phyloP scores from a whole-genome alignment of 1,140 invertebrate species.

The Akabosia matsudoensis region DNA sequence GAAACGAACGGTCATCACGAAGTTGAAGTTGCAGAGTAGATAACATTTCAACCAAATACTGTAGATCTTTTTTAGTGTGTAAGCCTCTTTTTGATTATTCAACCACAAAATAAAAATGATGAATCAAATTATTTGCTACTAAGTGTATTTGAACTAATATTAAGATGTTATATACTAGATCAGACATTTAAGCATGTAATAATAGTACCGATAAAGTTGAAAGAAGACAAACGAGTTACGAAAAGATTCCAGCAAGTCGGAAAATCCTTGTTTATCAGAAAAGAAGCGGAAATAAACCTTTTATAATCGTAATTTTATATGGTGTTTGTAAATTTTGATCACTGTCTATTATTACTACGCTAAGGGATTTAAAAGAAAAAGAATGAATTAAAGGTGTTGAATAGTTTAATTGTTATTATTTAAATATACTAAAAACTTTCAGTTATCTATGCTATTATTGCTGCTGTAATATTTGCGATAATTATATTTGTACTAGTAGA shows the following conservation, averaged over 20 bases:
- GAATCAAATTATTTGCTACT: slow-evolving; percentile 15
- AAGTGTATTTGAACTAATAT: background rate
- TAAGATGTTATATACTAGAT: background rate
- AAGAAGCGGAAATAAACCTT: background rate
- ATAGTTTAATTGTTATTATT: background rate
- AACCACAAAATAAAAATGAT: slow-evolving; percentile 19
- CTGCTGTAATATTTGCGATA: slow-evolving; percentile 5
- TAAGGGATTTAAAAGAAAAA: background rate
- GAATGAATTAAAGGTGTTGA: background rate
- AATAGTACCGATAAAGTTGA: background rate
- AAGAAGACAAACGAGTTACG: background rate
- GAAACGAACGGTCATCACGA: slow-evolving; percentile 21
- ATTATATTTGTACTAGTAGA: background rate
- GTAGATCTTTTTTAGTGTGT: slow-evolving; percentile 8
- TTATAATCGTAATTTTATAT: background rate
- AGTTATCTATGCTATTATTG: background rate
- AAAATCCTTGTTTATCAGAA: background rate
- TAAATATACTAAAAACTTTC: background rate
- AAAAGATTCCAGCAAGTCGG: slow-evolving; percentile 18
- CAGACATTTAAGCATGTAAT: background rate
- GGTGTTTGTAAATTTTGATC: slow-evolving; percentile 1
- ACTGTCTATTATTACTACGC: background rate
- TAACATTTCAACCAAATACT: background rate
- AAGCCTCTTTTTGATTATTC: background rate
- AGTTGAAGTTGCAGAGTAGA: slow-evolving; percentile 4